phyloP scores from a whole-genome alignment of 2,797 vertebrate genomes.

The Anableps anableps region DNA sequence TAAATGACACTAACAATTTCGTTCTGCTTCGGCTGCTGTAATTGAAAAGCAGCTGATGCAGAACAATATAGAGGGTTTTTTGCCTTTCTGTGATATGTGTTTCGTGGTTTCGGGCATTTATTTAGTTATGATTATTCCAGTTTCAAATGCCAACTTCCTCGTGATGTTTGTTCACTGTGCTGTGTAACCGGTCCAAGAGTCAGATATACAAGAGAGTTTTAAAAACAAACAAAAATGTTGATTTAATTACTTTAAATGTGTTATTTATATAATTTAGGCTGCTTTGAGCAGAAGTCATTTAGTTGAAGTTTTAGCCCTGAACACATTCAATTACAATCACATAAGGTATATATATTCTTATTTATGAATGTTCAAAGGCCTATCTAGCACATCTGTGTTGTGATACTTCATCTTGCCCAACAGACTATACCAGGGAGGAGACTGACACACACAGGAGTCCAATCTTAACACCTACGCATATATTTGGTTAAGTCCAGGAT shows the following conservation, averaged over 20 bases:
- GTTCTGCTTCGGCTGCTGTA: slow-evolving; percentile 89
- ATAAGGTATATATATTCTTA: slow-evolving; percentile 18
- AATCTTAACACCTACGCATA: too few relatives aligned
- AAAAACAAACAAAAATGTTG: slow-evolving; percentile 54
- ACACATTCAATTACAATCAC: neutral
- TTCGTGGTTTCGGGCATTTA: slow-evolving; percentile 75
- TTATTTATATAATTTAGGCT: neutral
- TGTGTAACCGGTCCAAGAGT: slow-evolving; percentile 47
- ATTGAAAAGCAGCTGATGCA: slow-evolving; percentile 93
- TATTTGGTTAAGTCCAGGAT: too few relatives aligned
- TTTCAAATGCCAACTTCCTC: slow-evolving; percentile 66
- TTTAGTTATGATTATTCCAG: slow-evolving; percentile 65
- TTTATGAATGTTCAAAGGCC: slow-evolving; percentile 1
- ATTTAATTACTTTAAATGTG: slow-evolving; percentile 29
- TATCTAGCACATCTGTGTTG: slow-evolving; percentile 1
- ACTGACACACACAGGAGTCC: too few relatives aligned
- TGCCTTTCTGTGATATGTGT: slow-evolving; percentile 75
- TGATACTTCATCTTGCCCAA: slow-evolving; percentile 22
- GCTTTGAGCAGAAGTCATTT: slow-evolving; percentile 4
- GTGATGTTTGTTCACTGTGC: slow-evolving; percentile 62
- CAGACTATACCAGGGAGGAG: slow-evolving; percentile 38
- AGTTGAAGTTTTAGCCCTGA: slow-evolving; percentile 3
- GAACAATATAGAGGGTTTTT: slow-evolving; percentile 82
- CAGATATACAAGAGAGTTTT: slow-evolving; percentile 51
- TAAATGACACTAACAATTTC: slow-evolving; percentile 91